These are phyloP conservation scores for Julus scandinavius DNA, from an alignment of 2,888 invertebrate species.

Conservation along the genomic window DNA sequence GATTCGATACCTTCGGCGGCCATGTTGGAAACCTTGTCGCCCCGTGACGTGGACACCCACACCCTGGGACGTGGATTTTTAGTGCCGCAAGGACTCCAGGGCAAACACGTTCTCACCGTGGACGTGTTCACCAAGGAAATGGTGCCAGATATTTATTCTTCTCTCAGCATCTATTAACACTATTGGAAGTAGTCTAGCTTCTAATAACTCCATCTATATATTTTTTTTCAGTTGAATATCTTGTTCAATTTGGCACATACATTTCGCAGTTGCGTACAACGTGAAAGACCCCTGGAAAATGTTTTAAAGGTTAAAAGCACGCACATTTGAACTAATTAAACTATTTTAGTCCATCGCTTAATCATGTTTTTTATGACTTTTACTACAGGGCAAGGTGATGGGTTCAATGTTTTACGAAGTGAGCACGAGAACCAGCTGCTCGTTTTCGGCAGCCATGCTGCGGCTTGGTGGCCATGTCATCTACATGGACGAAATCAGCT, in stretches of 20 bases:
- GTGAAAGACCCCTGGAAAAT: conserved; percentile 85
- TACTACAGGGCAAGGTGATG: conserved; percentile 85
- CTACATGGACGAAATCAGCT: conserved; percentile 87
- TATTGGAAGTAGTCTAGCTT: no score
- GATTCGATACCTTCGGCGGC: conserved; percentile 56
- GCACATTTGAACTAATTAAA: background rate
- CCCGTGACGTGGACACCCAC: conserved; percentile 57
- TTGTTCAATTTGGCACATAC: conserved; percentile 94
- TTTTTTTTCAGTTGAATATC: conserved; percentile 77
- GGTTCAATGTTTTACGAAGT: conserved; percentile 97
- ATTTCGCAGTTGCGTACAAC: conserved; percentile 82
- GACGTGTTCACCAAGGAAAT: conserved; percentile 85
- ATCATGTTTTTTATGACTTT: background rate
- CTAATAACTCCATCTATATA: no score
- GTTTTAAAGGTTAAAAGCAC: conserved; percentile 74
- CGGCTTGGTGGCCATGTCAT: conserved; percentile 93
- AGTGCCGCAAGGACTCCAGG: conserved; percentile 67
- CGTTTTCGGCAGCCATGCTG: conserved; percentile 97
- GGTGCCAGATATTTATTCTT: conserved; percentile 59
- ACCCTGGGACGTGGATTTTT: conserved; percentile 57
- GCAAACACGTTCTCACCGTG: conserved; percentile 86
- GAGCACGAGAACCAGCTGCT: conserved; percentile 95
- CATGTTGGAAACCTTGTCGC: conserved; percentile 57
- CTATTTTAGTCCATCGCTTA: background rate
- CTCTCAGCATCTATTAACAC: no score